These are phyloP conservation scores for Argyresthia goedartella DNA, from an alignment of 2,888 invertebrate species.

Conservation along the genomic window DNA sequence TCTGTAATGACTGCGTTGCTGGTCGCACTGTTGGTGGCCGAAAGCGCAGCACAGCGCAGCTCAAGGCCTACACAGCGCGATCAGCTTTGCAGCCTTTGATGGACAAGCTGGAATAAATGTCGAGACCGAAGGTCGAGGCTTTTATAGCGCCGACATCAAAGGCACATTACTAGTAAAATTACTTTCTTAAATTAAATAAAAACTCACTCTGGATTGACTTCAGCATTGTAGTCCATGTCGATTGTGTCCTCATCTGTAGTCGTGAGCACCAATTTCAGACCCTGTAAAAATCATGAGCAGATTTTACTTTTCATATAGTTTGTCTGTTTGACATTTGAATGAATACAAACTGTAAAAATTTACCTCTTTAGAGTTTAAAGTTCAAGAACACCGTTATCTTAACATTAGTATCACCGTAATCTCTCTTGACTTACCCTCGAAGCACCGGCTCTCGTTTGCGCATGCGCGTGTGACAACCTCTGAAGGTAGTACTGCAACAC, in stretches of 20 bases:
- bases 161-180: no score
- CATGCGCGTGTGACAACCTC: conserved; percentile 85
- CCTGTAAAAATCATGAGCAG: conserved; percentile 40
- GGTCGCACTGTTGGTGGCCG: no score
- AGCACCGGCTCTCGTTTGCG: conserved; percentile 82
- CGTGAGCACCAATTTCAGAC: conserved; percentile 79
- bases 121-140: no score
- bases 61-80: no score
- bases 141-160: no score
- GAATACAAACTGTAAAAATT: background rate
- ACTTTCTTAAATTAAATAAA: background rate
- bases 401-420: background rate
- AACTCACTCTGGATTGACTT: conserved; percentile 61
- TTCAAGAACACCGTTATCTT: background rate
- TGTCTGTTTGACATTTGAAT: background rate
- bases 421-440: conserved; percentile 58
- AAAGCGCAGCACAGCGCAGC: no score
- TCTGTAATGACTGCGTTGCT: no score
- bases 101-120: no score
- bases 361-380: background rate
- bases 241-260: conserved; percentile 56
- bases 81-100: no score
- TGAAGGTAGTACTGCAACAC: conserved; percentile 91
- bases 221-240: conserved; percentile 55
- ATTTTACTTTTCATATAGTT: background rate